Percentiles rank a stretch among this genome's conserved stretches.
These are phyloP conservation scores for Petrocephalus schoutedeni DNA, from an alignment of 2,797 vertebrate species.

Conservation along the genomic window DNA sequence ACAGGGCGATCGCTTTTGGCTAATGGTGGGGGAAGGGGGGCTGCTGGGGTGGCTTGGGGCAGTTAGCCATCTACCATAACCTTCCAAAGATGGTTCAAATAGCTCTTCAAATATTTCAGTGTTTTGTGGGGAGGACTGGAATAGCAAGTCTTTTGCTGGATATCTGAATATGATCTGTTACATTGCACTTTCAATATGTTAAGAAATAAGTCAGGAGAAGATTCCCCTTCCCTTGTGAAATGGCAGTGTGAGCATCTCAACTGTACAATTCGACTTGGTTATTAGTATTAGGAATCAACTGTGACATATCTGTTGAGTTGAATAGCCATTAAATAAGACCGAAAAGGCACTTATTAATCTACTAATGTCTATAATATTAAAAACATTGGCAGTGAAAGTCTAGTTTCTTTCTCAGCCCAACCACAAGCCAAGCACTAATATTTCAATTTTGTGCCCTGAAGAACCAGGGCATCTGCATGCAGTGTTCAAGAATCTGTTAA, in stretches of 20 bases:
- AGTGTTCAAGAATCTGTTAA: not conserved
- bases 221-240: not conserved
- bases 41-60: not conserved
- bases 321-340: not conserved
- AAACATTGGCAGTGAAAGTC: not conserved
- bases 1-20: conserved; percentile 80
- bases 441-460: not conserved
- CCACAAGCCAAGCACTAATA: not conserved
- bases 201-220: not conserved
- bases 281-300: not conserved
- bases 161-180: not conserved
- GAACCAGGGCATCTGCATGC: not conserved
- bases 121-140: not conserved
- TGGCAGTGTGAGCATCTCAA: not conserved
- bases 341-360: not conserved
- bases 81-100: not conserved
- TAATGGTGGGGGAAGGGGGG: not conserved
- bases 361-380: not conserved
- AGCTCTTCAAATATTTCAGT: not conserved
- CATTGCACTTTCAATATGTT: not conserved
- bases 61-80: not conserved
- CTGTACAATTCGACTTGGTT: not conserved
- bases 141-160: not conserved
- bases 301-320: not conserved
- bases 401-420: not conserved